A percentile compares a stretch with the other conserved stretches of the same genome.
phyloP scores from a whole-genome alignment of 2,113 vertebrate genomes.

The Crotalus helleri region DNA sequence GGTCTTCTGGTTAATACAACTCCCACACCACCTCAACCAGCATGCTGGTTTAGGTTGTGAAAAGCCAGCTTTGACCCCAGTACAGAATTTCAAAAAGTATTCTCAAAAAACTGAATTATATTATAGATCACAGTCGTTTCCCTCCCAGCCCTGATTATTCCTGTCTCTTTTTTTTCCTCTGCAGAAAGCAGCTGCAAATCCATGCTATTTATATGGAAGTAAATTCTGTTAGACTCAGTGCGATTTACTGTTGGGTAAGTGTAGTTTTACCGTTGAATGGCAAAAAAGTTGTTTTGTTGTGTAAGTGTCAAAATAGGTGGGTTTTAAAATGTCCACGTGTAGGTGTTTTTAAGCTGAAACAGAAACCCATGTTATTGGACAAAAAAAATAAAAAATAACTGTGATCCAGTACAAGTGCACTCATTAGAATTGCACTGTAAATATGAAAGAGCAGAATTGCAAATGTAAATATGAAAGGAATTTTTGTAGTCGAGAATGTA shows the following conservation, averaged over 20 bases:
- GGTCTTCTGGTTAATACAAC: background rate
- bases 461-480: no score
- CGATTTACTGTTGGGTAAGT: slow-evolving; percentile 11
- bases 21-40: background rate
- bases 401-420: background rate
- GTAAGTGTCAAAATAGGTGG: background rate
- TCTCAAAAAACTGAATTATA: background rate
- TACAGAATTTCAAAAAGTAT: background rate
- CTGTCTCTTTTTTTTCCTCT: background rate
- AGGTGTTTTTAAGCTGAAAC: no score
- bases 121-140: background rate
- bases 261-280: background rate
- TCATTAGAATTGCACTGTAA: background rate
- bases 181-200: background rate
- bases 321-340: no score
- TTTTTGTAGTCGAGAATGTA: background rate
- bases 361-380: background rate
- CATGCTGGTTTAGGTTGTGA: background rate
- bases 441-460: background rate
- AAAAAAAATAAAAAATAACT: background rate
- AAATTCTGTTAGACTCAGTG: background rate
- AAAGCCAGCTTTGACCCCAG: background rate
- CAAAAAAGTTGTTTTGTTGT: background rate
- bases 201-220: background rate
- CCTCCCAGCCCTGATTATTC: background rate